Percentiles rank a stretch among this genome's conserved stretches.
phyloP scores from a whole-genome alignment of 2,888 invertebrate genomes.

The Mactromeris polynyma region DNA sequence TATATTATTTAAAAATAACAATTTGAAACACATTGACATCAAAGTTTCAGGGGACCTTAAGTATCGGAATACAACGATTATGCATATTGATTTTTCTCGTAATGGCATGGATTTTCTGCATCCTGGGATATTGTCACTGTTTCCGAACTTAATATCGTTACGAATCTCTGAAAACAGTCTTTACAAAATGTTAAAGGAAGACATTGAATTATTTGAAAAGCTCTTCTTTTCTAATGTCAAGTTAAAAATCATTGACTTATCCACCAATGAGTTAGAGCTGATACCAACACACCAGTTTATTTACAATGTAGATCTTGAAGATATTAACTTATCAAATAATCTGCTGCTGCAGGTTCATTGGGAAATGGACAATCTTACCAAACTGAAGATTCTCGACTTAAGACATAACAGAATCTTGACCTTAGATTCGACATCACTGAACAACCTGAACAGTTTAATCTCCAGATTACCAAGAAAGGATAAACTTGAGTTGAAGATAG shows the following conservation, averaged over 20 bases:
- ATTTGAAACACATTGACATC: slow-evolving; percentile 1
- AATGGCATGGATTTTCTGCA: slow-evolving; percentile 26
- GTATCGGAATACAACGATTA: neutral
- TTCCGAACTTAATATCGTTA: neutral
- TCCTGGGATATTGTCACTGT: neutral
- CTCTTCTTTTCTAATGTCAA: neutral
- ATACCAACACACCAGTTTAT: slow-evolving; percentile 14
- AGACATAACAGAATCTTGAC: neutral
- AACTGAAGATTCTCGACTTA: slow-evolving; percentile 8
- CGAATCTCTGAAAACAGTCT: neutral
- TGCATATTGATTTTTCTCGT: neutral
- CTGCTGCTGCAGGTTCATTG: slow-evolving; percentile 6
- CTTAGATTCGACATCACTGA: neutral
- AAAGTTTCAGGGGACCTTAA: neutral
- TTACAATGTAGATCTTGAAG: neutral
- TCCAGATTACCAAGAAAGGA: neutral
- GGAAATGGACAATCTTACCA: neutral
- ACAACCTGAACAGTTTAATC: neutral
- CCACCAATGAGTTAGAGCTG: neutral
- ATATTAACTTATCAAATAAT: slow-evolving; percentile 19
- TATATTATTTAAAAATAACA: neutral
- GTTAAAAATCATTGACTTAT: slow-evolving; percentile 16
- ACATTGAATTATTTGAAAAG: slow-evolving; percentile 8
- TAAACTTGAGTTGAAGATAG: neutral
- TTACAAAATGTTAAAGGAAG: slow-evolving; percentile 1